Evolutionary conservation across 2,113 vertebrate species (phyloP).

Genomic region (Neolamprologus brichardi): DNA sequence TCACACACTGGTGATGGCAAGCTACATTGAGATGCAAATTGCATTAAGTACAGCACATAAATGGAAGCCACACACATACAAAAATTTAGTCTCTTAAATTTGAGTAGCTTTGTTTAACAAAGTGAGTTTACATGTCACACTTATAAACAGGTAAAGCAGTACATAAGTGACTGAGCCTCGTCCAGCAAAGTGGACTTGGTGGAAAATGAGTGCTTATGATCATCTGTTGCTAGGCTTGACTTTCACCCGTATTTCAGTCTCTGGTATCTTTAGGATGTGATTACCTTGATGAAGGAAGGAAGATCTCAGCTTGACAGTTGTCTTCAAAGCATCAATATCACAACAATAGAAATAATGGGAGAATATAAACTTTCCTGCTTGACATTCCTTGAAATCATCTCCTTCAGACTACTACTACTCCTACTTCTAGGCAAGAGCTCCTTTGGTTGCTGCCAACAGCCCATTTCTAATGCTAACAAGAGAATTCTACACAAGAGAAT

Average conservation of each 20-base stretch:
- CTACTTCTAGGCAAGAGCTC: slow-evolving; percentile 10
- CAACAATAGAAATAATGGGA: background rate
- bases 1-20: background rate
- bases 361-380: slow-evolving; percentile 11
- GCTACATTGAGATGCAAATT: background rate
- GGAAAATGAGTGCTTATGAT: background rate
- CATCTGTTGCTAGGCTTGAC: background rate
- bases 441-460: background rate
- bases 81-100: background rate
- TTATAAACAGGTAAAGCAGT: background rate
- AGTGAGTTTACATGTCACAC: background rate
- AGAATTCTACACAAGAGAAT: slow-evolving; percentile 24
- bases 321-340: background rate
- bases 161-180: background rate
- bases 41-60: background rate
- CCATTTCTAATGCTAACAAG: slow-evolving; percentile 52
- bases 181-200: background rate
- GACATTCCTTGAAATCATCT: slow-evolving; percentile 11
- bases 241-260: background rate
- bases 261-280: slow-evolving; percentile 14
- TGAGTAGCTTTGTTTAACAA: background rate
- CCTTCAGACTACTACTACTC: background rate
- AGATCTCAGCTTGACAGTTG: background rate
- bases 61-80: background rate
- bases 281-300: background rate